phyloP scores from a whole-genome alignment of 2,113 vertebrate species.

The Lasiurus cinereus region DNA sequence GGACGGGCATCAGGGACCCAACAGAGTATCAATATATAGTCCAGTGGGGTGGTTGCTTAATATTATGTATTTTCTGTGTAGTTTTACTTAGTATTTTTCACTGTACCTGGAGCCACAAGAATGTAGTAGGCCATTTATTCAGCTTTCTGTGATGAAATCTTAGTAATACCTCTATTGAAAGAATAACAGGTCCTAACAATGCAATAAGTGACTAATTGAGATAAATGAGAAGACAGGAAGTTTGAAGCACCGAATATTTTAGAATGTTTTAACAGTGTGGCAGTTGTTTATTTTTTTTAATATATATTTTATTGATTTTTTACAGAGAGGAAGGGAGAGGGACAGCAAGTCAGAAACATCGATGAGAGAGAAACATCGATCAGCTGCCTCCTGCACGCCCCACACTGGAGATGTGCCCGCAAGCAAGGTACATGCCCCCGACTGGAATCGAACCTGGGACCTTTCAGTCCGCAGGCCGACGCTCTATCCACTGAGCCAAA shows the following conservation, averaged over 20 bases:
- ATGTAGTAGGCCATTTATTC: slow-evolving; percentile 60
- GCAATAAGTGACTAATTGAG: slow-evolving; percentile 49
- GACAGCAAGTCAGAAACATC: too few species aligned
- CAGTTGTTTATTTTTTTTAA: slow-evolving; percentile 54
- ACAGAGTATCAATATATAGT: not conserved
- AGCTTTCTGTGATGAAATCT: slow-evolving; percentile 62
- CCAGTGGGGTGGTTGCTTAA: not conserved
- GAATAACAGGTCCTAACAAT: slow-evolving; percentile 13
- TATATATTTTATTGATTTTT: too few species aligned
- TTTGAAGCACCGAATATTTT: slow-evolving; percentile 48
- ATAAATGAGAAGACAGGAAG: slow-evolving; percentile 21
- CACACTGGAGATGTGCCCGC: too few species aligned
- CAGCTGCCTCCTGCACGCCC: too few species aligned
- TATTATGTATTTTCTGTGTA: not conserved
- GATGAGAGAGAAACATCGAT: too few species aligned
- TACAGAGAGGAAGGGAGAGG: too few species aligned
- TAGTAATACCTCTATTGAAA: slow-evolving; percentile 9
- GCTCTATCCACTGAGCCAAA: too few species aligned
- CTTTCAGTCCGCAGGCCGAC: too few species aligned
- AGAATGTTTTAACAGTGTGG: slow-evolving; percentile 19
- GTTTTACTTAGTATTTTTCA: slow-evolving; percentile 9
- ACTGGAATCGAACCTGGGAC: too few species aligned
- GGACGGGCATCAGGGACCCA: not conserved
- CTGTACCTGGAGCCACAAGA: not conserved
- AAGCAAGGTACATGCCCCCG: too few species aligned